Evolutionary conservation across 2,888 invertebrate species (phyloP), one percentile per base, ranked within the genome.

Genomic region (Serrognathus titanus): DNA sequence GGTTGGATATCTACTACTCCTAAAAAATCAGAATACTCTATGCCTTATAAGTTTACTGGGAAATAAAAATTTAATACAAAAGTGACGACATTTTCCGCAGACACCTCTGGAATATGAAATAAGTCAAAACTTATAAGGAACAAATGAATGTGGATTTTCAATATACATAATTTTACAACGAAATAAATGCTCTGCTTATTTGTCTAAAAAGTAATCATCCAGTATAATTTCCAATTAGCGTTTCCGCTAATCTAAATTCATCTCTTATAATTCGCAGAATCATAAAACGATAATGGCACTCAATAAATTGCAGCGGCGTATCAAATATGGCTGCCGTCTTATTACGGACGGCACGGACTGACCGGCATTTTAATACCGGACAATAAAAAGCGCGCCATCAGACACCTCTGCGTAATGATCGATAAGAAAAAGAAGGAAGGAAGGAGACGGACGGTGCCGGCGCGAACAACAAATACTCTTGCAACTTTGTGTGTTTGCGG

Each of bases 241-340:
- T 53, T 53, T 48, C 12, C 48, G 53, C 48, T 57, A 57, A 57
- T 57, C 57, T 57, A 49, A 53, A 57, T 57, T 57, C 53, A 57
- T 53, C 57, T 52, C 43, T 39, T 48, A 39, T 40, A 60, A 51
- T 48, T 50, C 50, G 53, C 52, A 55, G 53, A 51, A 56, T 53
- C 54, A 55, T 61, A 61, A 53, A 56, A 58, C 55, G 55, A 58
- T 61, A 58, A 58, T 61, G 53, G 54, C 58, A 58, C 53, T 53
- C 58, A 58, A 58, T 58, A 61, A 61, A 56, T 61, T 61, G 58
- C 58, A 43, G 53, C 56, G 50, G 45, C 58, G 56, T 58, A 58
- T 58, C 55, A 60, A 52, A 58, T 55, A 58, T 58, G 47, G 55
- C 52, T 53, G 60, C 58, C 60, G 53, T 41, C 60, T 51, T 57